Evolutionary conservation across 2,888 invertebrate species (phyloP), one percentile per base, ranked within the genome.

Genomic region (Chymomyza caudatula): DNA sequence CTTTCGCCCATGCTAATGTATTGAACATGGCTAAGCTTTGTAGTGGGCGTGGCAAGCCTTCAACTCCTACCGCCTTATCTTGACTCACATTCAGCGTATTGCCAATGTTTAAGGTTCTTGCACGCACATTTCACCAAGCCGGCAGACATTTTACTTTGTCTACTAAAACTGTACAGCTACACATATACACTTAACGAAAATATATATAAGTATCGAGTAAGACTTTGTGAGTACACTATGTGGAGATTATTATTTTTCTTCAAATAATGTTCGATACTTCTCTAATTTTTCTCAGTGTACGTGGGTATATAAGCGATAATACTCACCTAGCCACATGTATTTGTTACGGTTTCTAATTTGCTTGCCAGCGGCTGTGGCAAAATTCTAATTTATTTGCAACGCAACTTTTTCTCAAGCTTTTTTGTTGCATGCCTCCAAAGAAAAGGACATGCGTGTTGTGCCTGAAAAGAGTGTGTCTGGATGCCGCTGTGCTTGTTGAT

Each of bases 321-420:
- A 79, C 79, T 78, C 82, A 79, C 78, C 78, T 76, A 69, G 67
- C 59, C 58, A 43, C 65, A 64, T 67, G 69, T 61, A 61, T 62
- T 75, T 82, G 68, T 79, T 79, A 76, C 77, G 74, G 77, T 77
- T 80, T 78, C 80, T 80, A 79, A 78, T 78, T 82, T 85, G 70
- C 65, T 69, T 71, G 74, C 77, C 77, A 67, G 67, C 69, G 72
- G 78, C 76, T 70, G 69, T 70, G 58, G 77, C 83, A 77, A 42
- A 79, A 85, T 85, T 85, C 83, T 79, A 79, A 79, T 79, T 79
- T 79, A 79, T 79, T 74, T 72, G 82, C 78, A 71, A 81, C 72
- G n/a, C n/a, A n/a, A n/a, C n/a, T n/a, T n/a, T n/a, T n/a, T n/a
- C 82, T 81, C 61, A 76, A 84, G 47, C 52, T 25, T 65, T 73